phyloP scores from a whole-genome alignment of 2,797 vertebrate species.

The Thripadectes ignobilis region DNA sequence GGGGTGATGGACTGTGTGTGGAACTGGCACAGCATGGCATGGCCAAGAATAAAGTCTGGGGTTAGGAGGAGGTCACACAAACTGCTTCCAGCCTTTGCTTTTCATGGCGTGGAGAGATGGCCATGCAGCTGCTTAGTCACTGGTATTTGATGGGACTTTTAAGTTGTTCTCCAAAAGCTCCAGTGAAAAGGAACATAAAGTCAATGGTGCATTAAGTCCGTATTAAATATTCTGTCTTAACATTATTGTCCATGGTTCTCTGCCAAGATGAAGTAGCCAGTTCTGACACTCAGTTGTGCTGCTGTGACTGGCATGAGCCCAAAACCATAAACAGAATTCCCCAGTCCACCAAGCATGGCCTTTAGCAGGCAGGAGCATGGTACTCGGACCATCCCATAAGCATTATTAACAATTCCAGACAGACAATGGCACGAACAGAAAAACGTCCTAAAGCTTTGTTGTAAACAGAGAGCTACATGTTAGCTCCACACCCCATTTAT shows the following conservation, averaged over 20 bases:
- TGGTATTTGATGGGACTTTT: background rate
- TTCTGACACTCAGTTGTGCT: background rate
- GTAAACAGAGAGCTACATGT: background rate
- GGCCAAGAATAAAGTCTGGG: background rate
- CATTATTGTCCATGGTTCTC: background rate
- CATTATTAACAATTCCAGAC: background rate
- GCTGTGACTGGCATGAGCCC: background rate
- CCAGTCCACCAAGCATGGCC: background rate
- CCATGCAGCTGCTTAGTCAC: background rate
- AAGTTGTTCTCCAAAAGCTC: background rate
- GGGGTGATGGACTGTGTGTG: background rate
- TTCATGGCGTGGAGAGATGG: background rate
- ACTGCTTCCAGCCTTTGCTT: background rate
- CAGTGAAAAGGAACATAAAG: constrained; percentile 7
- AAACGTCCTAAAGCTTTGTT: background rate
- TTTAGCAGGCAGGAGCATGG: background rate
- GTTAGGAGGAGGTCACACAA: background rate
- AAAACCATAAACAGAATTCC: background rate
- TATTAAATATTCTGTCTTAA: background rate
- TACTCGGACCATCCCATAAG: background rate
- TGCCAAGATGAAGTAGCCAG: background rate
- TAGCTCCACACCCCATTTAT: background rate
- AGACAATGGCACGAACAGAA: background rate
- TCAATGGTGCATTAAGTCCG: background rate
- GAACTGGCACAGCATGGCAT: background rate